phyloP scores from a whole-genome alignment of 2,113 vertebrate species.

The Cyphomyrus discorhynchus region DNA sequence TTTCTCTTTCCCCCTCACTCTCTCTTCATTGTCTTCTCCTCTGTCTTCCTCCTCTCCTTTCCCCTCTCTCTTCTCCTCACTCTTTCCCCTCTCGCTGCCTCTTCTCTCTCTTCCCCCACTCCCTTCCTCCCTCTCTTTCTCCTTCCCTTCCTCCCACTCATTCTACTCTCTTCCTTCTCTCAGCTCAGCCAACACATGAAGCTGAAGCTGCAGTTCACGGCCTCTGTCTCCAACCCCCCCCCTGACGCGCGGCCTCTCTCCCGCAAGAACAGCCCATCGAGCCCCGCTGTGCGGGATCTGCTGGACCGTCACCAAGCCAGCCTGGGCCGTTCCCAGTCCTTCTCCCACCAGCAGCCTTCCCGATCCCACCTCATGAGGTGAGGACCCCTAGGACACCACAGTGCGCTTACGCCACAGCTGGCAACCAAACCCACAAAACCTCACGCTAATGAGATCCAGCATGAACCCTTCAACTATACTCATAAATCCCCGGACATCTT shows the following conservation, averaged over 20 bases:
- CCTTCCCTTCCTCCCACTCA: background rate
- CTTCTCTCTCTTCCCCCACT: background rate
- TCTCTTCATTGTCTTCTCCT: background rate
- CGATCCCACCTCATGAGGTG: slow-evolving; percentile 89
- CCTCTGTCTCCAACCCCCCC: slow-evolving; percentile 73
- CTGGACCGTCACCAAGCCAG: slow-evolving; percentile 68
- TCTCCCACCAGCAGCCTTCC: slow-evolving; percentile 88
- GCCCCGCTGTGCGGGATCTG: slow-evolving; percentile 78
- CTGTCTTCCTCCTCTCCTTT: background rate
- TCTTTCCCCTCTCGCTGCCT: background rate
- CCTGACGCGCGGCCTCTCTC: slow-evolving; percentile 77
- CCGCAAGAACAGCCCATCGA: slow-evolving; percentile 80
- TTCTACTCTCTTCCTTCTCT: background rate
- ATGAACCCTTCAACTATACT: background rate
- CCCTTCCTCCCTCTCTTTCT: background rate
- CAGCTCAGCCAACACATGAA: slow-evolving; percentile 93
- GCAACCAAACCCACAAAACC: background rate
- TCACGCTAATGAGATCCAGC: background rate
- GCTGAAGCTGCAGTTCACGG: slow-evolving; percentile 88
- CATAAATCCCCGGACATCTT: background rate
- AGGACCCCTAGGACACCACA: background rate
- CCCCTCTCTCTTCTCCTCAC: background rate
- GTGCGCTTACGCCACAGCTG: background rate
- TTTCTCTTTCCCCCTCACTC: background rate
- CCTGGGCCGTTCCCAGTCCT: slow-evolving; percentile 85